Conservation (phyloP, 1,140 invertebrate genomes). For the Holcopasites calliopsidis region DNA sequence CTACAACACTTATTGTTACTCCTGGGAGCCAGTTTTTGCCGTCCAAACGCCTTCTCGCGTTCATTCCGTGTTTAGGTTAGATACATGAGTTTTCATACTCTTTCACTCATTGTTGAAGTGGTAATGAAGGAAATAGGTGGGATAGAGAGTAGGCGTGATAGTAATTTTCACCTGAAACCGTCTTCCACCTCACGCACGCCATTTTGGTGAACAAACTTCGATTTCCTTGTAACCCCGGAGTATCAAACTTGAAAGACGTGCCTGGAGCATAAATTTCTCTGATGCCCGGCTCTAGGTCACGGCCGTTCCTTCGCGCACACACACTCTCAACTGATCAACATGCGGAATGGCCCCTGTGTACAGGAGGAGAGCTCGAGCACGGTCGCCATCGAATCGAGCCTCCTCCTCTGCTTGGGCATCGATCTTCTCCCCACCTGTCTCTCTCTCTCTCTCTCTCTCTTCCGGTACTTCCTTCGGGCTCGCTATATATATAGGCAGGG, state of each 20-base stretch:
- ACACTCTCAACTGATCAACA: too few relatives aligned
- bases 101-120: background rate
- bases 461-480: conserved; percentile 57
- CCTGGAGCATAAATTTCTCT: conserved; percentile 63
- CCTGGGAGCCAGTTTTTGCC: background rate
- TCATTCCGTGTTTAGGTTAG: background rate
- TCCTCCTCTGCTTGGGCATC: conserved; percentile 37
- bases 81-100: background rate
- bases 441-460: conserved; percentile 18
- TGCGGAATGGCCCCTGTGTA: conserved; percentile 7
- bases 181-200: background rate
- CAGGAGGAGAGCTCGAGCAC: background rate
- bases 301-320: conserved; percentile 21
- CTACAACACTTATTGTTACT: background rate
- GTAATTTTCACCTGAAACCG: too few relatives aligned
- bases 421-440: conserved; percentile 60
- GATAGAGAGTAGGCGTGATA: too few relatives aligned
- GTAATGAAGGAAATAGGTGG: conserved; percentile 3
- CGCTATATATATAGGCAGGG: conserved; percentile 63
- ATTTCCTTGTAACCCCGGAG: conserved; percentile 2
- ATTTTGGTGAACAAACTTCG: too few relatives aligned
- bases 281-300: conserved; percentile 55
- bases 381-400: conserved; percentile 18
- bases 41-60: background rate
- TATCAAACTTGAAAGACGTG: background rate